Evolutionary conservation across 2,113 vertebrate species (phyloP), one percentile per base, ranked within the genome.

Genomic region (Laterallus jamaicensis): DNA sequence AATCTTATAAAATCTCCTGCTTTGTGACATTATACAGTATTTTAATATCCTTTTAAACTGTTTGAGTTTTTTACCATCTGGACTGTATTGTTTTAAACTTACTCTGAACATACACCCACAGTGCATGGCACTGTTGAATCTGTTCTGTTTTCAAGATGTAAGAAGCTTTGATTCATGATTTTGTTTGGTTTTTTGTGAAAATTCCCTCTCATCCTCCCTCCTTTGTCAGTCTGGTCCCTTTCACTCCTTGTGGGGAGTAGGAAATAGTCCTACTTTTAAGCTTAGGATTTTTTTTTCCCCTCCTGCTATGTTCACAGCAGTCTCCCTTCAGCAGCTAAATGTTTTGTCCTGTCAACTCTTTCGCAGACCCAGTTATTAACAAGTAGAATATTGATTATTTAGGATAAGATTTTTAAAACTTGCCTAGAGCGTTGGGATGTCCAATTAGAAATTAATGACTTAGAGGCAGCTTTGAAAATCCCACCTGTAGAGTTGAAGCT

Each of bases 381-480:
- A 88, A 85, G 85, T 93, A 90, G 86, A 90, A 96, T 97, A 83
- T 97, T 92, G 96, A 97, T 91, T 94, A 96, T 95, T 88, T 94
- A 93, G 93, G 75, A 96, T 95, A 80, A 96, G 80, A 79, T 86
- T 94, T 95, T 86, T 59, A 91, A 88, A 92, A 80, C 92, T 96
- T 88, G 83, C 88, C 90, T 75, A 50, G 86, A 93, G 90, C 73
- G 67, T 63, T 96, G 50, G 6, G 14, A 67, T 94, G 62, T 86
- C 92, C 95, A 96, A 96, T 96, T 97, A 97, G 95, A 91, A 96
- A 96, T 95, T 95, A 96, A 93, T 96, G 92, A 95, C 88, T 58
- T 37, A 59, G 95, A 87, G 69, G 79, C 90, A 83, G 94, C 94
- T 96, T 96, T 96, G 94, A 95, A 97, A 96, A 93, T 95, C 83